Evolutionary conservation across 2,797 vertebrate genomes (phyloP).

Genomic region (Acropternis orthonyx): DNA sequence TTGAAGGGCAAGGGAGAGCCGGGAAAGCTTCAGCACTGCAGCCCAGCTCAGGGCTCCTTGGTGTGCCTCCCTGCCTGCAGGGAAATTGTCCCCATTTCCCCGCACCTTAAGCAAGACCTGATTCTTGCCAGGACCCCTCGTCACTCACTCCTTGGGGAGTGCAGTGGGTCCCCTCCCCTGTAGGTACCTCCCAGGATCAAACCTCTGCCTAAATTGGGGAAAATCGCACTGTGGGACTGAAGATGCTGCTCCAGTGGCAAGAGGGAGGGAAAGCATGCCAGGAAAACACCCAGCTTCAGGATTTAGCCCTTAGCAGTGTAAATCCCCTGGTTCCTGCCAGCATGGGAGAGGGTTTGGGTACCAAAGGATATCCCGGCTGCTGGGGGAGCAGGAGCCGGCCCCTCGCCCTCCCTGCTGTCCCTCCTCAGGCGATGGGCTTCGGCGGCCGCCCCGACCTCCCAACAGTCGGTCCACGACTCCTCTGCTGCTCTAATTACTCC

Average conservation of each 20-base stretch:
- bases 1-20: background rate
- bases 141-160: rapidly evolving
- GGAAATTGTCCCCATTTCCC: background rate
- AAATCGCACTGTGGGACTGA: background rate
- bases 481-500: constrained; percentile 72
- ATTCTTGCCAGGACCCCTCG: rapidly evolving
- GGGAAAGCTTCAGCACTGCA: background rate
- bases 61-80: rapidly evolving
- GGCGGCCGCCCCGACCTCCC: background rate
- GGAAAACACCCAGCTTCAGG: background rate
- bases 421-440: background rate
- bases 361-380: background rate
- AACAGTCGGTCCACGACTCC: background rate
- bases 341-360: background rate
- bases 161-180: too few relatives aligned
- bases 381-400: rapidly evolving
- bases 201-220: rapidly evolving
- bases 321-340: background rate
- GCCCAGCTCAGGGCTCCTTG: background rate
- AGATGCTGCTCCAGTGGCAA: rapidly evolving
- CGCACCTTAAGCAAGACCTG: background rate
- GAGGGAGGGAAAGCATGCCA: rapidly evolving
- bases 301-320: background rate
- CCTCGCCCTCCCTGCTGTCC: background rate
- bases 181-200: background rate